Evolutionary conservation across 2,888 invertebrate genomes (phyloP).

Genomic region (Fissipunctia ypsillon): DNA sequence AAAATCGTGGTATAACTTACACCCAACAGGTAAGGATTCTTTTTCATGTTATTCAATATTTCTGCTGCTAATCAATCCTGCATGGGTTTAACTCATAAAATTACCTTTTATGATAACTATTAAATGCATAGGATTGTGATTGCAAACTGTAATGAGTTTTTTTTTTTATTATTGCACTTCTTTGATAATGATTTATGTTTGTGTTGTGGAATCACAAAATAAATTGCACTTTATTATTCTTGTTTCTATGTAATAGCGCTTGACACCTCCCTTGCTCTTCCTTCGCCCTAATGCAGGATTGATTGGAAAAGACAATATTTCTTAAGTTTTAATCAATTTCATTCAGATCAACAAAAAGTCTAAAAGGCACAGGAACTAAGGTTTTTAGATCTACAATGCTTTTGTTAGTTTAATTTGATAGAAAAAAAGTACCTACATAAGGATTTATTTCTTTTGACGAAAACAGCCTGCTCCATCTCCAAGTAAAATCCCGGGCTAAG

Average conservation of each 20-base stretch:
- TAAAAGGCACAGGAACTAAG: background rate
- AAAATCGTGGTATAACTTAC: constrained; percentile 97
- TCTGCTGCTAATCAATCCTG: constrained; percentile 20
- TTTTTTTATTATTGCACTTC: constrained; percentile 24
- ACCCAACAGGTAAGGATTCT: constrained; percentile 93
- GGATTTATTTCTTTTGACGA: background rate
- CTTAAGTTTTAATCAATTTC: background rate
- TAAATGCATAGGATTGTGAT: constrained; percentile 33
- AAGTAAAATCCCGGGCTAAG: background rate
- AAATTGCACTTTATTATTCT: background rate
- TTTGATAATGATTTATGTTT: background rate
- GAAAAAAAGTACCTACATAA: background rate
- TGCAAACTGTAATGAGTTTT: constrained; percentile 47
- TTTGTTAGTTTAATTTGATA: background rate
- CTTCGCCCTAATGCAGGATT: background rate
- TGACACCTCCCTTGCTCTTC: background rate
- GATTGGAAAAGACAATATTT: background rate
- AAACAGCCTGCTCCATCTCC: background rate
- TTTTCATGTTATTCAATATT: constrained; percentile 22
- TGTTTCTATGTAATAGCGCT: background rate
- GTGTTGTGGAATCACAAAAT: background rate
- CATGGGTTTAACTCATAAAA: constrained; percentile 31
- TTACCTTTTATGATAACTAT: constrained; percentile 30
- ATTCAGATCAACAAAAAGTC: background rate
- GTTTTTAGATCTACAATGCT: background rate